phyloP scores from a whole-genome alignment of 2,113 vertebrate species.

The Dipodomys ordii region DNA sequence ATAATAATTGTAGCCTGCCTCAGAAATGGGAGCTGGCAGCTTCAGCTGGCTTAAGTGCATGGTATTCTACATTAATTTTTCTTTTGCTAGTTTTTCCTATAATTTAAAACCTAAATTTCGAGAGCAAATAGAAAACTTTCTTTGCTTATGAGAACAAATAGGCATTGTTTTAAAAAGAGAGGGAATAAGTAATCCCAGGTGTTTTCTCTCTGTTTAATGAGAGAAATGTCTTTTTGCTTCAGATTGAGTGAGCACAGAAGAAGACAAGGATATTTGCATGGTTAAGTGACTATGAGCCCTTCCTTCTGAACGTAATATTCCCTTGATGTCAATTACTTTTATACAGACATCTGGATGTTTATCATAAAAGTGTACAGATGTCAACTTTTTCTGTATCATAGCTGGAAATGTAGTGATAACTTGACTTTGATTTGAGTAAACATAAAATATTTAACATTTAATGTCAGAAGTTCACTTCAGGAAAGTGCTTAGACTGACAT shows the following conservation, averaged over 20 bases:
- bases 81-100: slow-evolving; percentile 36
- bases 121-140: slow-evolving; percentile 64
- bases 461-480: slow-evolving; percentile 73
- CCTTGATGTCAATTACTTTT: slow-evolving; percentile 81
- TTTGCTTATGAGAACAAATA: slow-evolving; percentile 64
- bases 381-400: slow-evolving; percentile 67
- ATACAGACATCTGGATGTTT: slow-evolving; percentile 79
- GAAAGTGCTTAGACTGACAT: slow-evolving; percentile 62
- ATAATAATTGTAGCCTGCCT: slow-evolving; percentile 70
- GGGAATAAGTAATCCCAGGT: slow-evolving; percentile 70
- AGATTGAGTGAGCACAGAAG: slow-evolving; percentile 48
- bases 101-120: slow-evolving; percentile 69
- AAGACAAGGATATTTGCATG: slow-evolving; percentile 76
- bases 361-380: slow-evolving; percentile 72
- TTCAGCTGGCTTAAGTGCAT: slow-evolving; percentile 44
- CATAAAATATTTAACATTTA: slow-evolving; percentile 67
- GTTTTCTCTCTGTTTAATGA: slow-evolving; percentile 71
- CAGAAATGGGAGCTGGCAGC: slow-evolving; percentile 40
- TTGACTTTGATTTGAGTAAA: slow-evolving; percentile 82
- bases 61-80: slow-evolving; percentile 70
- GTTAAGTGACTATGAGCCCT: slow-evolving; percentile 68
- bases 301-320: slow-evolving; percentile 76
- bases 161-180: slow-evolving; percentile 49
- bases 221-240: slow-evolving; percentile 70
- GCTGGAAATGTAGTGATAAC: slow-evolving; percentile 70